Conservation (phyloP, 2,797 vertebrate genomes). For the Schizothorax lantsangensis region DNA sequence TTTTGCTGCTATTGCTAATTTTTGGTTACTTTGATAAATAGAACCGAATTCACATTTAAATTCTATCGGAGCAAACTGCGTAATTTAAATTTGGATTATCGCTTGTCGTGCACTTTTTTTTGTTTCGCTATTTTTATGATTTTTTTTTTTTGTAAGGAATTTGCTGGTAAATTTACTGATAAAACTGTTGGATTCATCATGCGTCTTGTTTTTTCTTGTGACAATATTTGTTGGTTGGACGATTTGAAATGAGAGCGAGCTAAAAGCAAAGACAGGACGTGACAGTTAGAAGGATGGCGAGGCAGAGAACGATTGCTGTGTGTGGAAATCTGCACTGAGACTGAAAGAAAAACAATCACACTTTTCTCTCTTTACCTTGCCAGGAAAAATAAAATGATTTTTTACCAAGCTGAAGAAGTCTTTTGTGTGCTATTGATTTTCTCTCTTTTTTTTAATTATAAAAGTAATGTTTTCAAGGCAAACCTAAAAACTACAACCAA, state of each 20-base stretch:
- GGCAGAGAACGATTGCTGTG: constrained; percentile 11
- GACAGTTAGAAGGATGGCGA: constrained; percentile 11
- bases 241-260: not conserved
- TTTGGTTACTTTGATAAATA: constrained; percentile 62
- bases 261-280: constrained; percentile 21
- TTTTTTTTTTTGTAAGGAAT: constrained; percentile 55
- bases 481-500: not conserved
- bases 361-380: constrained; percentile 51
- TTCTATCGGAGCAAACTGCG: constrained; percentile 60
- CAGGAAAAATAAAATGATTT: constrained; percentile 55
- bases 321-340: constrained; percentile 46
- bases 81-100: constrained; percentile 69
- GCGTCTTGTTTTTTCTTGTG: constrained; percentile 56
- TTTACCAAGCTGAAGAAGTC: constrained; percentile 43
- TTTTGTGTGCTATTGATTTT: not conserved
- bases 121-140: constrained; percentile 52
- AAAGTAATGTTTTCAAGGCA: not conserved
- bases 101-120: constrained; percentile 77
- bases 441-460: not conserved
- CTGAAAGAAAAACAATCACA: constrained; percentile 54
- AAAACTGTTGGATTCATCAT: constrained; percentile 58
- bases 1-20: constrained; percentile 82
- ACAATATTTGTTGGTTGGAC: constrained; percentile 48
- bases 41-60: constrained; percentile 56
- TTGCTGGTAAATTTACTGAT: constrained; percentile 60